A percentile compares a stretch with the other conserved stretches of the same genome.
phyloP scores from a whole-genome alignment of 2,797 vertebrate species.

The Anguilla pacifica region DNA sequence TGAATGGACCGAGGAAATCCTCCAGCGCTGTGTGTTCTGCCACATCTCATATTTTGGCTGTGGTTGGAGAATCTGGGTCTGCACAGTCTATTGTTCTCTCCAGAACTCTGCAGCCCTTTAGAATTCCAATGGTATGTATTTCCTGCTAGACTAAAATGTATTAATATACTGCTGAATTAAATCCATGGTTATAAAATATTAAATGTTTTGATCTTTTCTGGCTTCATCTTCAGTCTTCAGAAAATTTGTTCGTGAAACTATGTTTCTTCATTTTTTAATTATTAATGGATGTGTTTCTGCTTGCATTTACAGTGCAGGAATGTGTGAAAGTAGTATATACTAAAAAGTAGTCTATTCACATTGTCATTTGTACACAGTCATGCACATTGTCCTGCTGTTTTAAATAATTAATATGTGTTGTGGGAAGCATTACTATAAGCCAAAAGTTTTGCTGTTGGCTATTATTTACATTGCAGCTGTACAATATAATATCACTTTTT shows the following conservation, averaged over 20 bases:
- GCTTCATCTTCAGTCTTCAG: neutral
- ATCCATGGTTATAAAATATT: neutral
- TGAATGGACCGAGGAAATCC: conserved; percentile 48
- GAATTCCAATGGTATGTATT: conserved; percentile 57
- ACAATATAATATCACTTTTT: neutral
- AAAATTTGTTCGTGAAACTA: neutral
- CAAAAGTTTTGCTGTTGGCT: neutral
- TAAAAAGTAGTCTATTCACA: neutral
- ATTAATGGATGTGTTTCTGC: neutral
- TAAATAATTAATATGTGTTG: neutral
- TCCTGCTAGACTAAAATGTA: neutral
- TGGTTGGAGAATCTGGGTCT: conserved; percentile 60
- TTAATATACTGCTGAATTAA: neutral
- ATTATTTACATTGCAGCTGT: neutral
- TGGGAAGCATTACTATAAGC: neutral
- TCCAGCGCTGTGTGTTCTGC: conserved; percentile 40
- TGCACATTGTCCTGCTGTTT: neutral
- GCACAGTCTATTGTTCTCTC: conserved; percentile 59
- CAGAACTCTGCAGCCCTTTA: conserved; percentile 56
- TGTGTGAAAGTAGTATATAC: neutral
- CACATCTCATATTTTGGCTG: conserved; percentile 40
- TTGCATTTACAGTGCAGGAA: neutral
- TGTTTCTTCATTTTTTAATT: no score
- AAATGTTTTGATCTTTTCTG: neutral
- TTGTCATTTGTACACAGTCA: neutral